Percentiles rank a stretch among this genome's conserved stretches.
Evolutionary conservation across 1,140 invertebrate genomes (phyloP).

Genomic region (Drosophila guanche): DNA sequence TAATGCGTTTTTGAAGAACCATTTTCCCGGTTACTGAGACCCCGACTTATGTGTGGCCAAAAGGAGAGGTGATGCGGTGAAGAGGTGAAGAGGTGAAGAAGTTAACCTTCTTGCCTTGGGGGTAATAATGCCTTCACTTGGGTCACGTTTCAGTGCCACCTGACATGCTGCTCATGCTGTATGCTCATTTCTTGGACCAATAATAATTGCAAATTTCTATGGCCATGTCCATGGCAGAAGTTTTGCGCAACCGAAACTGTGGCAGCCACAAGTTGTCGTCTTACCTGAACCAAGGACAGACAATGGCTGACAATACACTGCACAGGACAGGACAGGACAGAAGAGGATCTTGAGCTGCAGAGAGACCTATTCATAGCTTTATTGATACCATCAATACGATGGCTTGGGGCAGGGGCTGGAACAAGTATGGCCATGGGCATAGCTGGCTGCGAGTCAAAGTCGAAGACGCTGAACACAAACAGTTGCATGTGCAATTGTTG

Average conservation of each 20-base stretch:
- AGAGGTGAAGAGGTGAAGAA: too few relatives aligned
- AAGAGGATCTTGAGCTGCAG: neutral
- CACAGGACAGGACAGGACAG: slow-evolving; percentile 1
- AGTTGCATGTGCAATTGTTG: slow-evolving; percentile 32
- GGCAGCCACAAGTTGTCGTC: slow-evolving; percentile 19
- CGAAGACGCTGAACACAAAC: slow-evolving; percentile 34
- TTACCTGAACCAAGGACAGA: slow-evolving; percentile 10
- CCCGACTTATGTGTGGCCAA: neutral
- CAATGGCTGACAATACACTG: too few relatives aligned
- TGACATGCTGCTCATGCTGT: slow-evolving; percentile 1
- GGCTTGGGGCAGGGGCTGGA: slow-evolving; percentile 1
- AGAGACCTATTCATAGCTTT: slow-evolving; percentile 42
- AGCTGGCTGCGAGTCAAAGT: neutral
- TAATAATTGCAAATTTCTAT: slow-evolving; percentile 32
- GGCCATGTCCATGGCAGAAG: slow-evolving; percentile 27
- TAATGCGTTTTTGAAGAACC: slow-evolving; percentile 65
- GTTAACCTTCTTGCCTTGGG: too few relatives aligned
- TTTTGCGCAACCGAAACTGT: slow-evolving; percentile 39
- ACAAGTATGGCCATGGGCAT: too few relatives aligned
- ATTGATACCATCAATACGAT: slow-evolving; percentile 41
- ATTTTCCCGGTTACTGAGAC: neutral
- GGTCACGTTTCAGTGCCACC: slow-evolving; percentile 37
- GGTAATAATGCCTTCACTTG: neutral
- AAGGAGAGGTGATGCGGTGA: too few relatives aligned
- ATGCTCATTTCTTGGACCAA: slow-evolving; percentile 37